phyloP scores from a whole-genome alignment of 2,797 vertebrate species.

The Botia almorhae region DNA sequence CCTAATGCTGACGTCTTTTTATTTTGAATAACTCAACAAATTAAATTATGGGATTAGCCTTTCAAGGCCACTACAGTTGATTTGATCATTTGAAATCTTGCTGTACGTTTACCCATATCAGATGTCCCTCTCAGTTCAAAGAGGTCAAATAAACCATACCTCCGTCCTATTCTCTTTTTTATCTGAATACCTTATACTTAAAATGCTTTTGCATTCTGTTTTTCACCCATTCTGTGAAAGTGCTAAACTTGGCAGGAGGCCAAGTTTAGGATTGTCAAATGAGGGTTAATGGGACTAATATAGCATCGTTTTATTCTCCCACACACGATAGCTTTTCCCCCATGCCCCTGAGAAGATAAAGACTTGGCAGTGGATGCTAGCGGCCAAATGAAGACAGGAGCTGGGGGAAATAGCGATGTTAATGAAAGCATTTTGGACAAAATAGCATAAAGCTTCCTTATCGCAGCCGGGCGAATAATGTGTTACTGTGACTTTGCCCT shows the following conservation, averaged over 20 bases:
- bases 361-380: constrained; percentile 36
- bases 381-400: constrained; percentile 42
- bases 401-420: constrained; percentile 43
- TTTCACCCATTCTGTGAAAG: constrained; percentile 23
- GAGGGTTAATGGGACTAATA: constrained; percentile 46
- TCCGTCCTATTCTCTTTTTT: not conserved
- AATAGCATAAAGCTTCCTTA: constrained; percentile 45
- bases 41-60: not conserved
- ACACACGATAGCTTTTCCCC: constrained; percentile 38
- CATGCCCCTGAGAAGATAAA: constrained; percentile 50
- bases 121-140: not conserved
- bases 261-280: constrained; percentile 33
- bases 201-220: constrained; percentile 16
- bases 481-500: constrained; percentile 47
- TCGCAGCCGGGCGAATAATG: constrained; percentile 40
- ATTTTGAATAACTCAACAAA: not conserved
- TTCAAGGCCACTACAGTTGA: not conserved
- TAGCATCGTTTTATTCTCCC: constrained; percentile 22
- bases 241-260: constrained; percentile 13
- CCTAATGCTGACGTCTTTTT: not conserved
- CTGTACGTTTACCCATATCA: not conserved
- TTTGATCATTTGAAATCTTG: constrained; percentile 2
- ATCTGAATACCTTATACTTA: not conserved
- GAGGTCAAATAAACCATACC: not conserved
- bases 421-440: constrained; percentile 43